Percentiles rank a stretch among this genome's conserved stretches.
phyloP scores from a whole-genome alignment of 2,797 vertebrate genomes.

The Pogoniulus pusillus region DNA sequence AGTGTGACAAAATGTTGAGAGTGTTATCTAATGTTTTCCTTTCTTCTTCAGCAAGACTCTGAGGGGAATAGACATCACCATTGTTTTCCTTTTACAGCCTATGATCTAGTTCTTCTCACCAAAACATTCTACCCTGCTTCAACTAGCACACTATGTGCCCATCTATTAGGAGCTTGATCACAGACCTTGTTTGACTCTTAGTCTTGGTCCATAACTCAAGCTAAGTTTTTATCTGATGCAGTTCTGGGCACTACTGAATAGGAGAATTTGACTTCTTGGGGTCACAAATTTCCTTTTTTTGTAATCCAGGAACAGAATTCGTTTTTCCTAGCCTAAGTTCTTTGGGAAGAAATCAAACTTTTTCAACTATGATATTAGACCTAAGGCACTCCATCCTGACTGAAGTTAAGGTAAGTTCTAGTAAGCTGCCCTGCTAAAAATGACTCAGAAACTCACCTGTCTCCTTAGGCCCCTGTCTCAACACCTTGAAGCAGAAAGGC shows the following conservation, averaged over 20 bases:
- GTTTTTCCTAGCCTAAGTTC: not conserved
- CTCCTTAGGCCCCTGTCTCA: not conserved
- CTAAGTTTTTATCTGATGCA: not conserved
- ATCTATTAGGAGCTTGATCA: not conserved
- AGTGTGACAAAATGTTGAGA: too few species aligned
- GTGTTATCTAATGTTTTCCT: too few species aligned
- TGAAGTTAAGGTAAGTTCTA: not conserved
- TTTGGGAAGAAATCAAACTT: not conserved
- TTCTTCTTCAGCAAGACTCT: too few species aligned
- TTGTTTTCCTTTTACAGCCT: too few species aligned
- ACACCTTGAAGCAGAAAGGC: not conserved
- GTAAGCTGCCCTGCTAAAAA: too few species aligned
- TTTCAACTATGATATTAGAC: not conserved
- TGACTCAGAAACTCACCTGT: not conserved
- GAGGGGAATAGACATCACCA: too few species aligned
- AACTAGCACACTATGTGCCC: too few species aligned
- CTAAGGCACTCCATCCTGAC: not conserved
- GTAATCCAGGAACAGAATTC: not conserved
- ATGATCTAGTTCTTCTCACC: too few species aligned
- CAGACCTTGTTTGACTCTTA: not conserved
- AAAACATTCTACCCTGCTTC: too few species aligned
- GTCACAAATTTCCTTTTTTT: too few species aligned
- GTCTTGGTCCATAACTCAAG: not conserved
- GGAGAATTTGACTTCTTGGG: accelerated
- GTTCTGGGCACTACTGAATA: not conserved